Evolutionary conservation across 2,888 invertebrate species (phyloP).

Genomic region (Petrolisthes manimaculis): DNA sequence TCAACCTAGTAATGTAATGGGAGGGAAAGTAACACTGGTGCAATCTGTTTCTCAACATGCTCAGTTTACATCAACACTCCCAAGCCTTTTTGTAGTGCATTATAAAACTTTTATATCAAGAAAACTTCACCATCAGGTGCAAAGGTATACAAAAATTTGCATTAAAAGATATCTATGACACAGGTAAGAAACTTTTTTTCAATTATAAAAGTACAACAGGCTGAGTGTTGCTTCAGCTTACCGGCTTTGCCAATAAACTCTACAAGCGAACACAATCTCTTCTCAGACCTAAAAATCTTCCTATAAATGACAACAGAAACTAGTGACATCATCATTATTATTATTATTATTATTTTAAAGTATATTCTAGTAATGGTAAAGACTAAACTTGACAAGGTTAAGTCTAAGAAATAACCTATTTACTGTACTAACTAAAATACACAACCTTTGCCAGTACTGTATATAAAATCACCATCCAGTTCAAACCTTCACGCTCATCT

Average conservation of each 20-base stretch:
- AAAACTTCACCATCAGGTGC: neutral
- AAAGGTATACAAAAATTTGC: slow-evolving; percentile 2
- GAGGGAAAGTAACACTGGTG: slow-evolving; percentile 50
- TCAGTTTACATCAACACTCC: slow-evolving; percentile 3
- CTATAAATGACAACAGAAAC: neutral
- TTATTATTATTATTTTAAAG: neutral
- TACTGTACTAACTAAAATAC: neutral
- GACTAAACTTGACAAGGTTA: slow-evolving; percentile 28
- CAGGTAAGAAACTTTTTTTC: slow-evolving; percentile 16
- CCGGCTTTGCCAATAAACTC: slow-evolving; percentile 12
- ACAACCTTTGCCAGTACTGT: slow-evolving; percentile 13
- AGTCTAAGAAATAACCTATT: slow-evolving; percentile 13
- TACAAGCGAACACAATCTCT: slow-evolving; percentile 14
- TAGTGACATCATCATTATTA: neutral
- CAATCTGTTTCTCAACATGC: slow-evolving; percentile 9
- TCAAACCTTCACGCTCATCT: slow-evolving; percentile 30
- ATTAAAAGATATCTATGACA: slow-evolving; percentile 27
- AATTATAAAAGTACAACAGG: slow-evolving; percentile 24
- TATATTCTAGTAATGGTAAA: neutral
- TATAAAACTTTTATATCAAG: slow-evolving; percentile 17
- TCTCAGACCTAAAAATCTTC: slow-evolving; percentile 23
- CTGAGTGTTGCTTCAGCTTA: slow-evolving; percentile 4
- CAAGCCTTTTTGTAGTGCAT: slow-evolving; percentile 11
- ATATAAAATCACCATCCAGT: slow-evolving; percentile 31
- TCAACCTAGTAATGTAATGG: neutral